These are phyloP conservation scores for Drosophila erecta DNA, from an alignment of 1,140 invertebrate species.

Conservation along the genomic window DNA sequence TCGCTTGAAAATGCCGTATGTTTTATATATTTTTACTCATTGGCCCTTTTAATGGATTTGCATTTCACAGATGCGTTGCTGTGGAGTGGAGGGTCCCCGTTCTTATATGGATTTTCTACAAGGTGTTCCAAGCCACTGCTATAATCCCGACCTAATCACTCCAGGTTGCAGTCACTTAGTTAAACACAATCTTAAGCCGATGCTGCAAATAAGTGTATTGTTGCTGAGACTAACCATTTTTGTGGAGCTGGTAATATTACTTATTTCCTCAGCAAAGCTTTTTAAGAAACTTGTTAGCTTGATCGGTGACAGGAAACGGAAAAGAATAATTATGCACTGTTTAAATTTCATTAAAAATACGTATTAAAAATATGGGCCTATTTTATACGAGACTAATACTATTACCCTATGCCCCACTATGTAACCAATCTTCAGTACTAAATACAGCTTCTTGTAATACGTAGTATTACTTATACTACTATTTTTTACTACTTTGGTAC, in stretches of 20 bases:
- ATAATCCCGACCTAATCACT: constrained; percentile 13
- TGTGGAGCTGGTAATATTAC: neutral
- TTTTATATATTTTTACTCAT: no score
- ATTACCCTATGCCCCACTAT: no score
- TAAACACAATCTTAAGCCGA: neutral
- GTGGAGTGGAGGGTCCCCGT: constrained; percentile 45
- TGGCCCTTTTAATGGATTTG: neutral
- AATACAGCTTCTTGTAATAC: no score
- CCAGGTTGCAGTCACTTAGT: constrained; percentile 27
- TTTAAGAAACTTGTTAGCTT: neutral
- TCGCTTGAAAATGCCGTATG: constrained; percentile 32
- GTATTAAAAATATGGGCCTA: no score
- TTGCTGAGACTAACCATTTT: neutral
- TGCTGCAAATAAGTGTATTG: neutral
- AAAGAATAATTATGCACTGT: neutral
- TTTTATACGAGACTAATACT: no score
- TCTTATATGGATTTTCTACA: constrained; percentile 39
- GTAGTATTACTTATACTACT: neutral
- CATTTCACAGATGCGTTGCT: constrained; percentile 35
- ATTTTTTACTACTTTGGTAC: constrained; percentile 54
- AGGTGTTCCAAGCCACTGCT: constrained; percentile 27
- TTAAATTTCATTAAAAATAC: no score
- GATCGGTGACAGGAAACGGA: neutral
- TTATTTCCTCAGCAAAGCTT: neutral
- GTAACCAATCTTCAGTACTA: no score